A percentile compares a stretch with the other conserved stretches of the same genome.
Conservation (phyloP, 2,113 vertebrate genomes). For the Scomber colias region DNA sequence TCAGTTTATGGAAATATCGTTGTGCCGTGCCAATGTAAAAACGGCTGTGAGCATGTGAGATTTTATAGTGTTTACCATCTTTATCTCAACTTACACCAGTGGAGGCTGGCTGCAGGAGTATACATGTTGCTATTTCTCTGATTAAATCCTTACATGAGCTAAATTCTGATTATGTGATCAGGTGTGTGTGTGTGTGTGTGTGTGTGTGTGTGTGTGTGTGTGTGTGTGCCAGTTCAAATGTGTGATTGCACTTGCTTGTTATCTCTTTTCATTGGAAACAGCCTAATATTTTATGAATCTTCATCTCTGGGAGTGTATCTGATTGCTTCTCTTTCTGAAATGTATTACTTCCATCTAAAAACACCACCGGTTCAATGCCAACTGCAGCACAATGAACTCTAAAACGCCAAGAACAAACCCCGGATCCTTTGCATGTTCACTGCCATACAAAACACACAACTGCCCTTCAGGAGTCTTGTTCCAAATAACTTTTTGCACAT, state of each 20-base stretch:
- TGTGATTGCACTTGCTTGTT: constrained; percentile 21
- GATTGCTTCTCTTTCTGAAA: constrained; percentile 15
- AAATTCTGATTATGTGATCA: constrained; percentile 30
- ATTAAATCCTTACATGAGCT: constrained; percentile 43
- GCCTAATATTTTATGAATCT: constrained; percentile 13
- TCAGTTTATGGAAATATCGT: constrained; percentile 34
- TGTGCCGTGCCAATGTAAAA: constrained; percentile 44
- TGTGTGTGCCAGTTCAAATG: not conserved
- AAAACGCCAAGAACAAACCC: constrained; percentile 4
- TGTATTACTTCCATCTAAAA: constrained; percentile 42
- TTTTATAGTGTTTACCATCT: constrained; percentile 40
- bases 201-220: not conserved
- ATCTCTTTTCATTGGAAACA: constrained; percentile 12
- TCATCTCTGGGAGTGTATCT: constrained; percentile 19
- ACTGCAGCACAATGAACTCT: not conserved
- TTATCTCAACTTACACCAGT: constrained; percentile 57
- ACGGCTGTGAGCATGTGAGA: constrained; percentile 27
- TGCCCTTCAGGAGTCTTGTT: not conserved
- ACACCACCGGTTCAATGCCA: not conserved
- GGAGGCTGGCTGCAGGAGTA: not conserved
- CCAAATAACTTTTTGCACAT: constrained; percentile 8
- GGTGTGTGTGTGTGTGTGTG: constrained; percentile 20
- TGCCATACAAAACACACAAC: constrained; percentile 12
- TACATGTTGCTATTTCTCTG: not conserved
- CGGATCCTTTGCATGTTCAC: not conserved